Base-by-base conservation (phyloP, 2,113 vertebrate species). In the Ceuthmochares aereus region DNA sequence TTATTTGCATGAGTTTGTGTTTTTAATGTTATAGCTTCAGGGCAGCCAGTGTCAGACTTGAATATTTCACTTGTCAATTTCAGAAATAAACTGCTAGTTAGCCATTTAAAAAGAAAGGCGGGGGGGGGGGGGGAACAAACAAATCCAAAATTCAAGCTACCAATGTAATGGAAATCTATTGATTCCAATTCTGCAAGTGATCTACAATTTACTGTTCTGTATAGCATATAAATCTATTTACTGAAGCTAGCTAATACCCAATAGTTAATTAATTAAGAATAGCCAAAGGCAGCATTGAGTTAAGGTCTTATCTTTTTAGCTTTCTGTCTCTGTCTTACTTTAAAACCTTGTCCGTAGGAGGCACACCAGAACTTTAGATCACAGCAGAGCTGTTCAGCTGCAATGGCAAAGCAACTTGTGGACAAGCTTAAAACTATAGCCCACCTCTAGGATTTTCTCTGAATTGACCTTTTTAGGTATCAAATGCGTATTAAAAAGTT, bases 1-100 rank as follows among this genome's bases (percentile, higher is more conserved):
- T 59, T 60, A 60, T 92, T 92, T 90, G 43, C 0, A 0, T 63
- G 51, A 81, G 11, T 78, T 78, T 76, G 34, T 86, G 55, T 18
- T 85, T 82, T 86, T 88, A 82, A 69, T 84, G 75, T 62, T 84
- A 32, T 18, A 90, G 64, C 63, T 76, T 64, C 52, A 83, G 90
- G 79, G 76, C 56, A 80, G 76, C 32, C 73, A 63, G 45, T 73
- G 66, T 56, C 49, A 64, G 52, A 40, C 84, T 87, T 45, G 45
- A 77, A 81, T 68, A 22, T 81, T 86, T 86, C 85, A 95, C 67
- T 69, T 84, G 79, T 82, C 52, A 56, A 18, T 78, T 73, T 90
- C 84, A 59, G 43, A 88, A 84, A 70, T 18, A 78, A 92, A 30
- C 34, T 42, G 22, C 51, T 92, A 43, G 25, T 92, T 82, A 74